These are phyloP conservation scores for Odontocerum albicorne DNA, from an alignment of 2,888 invertebrate genomes.

Conservation along the genomic window DNA sequence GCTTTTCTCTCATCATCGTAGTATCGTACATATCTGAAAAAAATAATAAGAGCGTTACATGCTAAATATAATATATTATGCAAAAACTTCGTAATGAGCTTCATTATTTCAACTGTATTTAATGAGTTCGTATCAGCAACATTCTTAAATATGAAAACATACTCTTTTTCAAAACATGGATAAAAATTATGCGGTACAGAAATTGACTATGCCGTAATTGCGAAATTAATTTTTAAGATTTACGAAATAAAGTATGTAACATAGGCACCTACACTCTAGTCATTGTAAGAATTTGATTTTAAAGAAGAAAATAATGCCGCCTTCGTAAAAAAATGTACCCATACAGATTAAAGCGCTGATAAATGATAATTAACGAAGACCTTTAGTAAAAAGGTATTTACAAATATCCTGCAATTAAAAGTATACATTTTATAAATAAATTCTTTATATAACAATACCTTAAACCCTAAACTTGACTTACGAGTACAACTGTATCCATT, in stretches of 20 bases:
- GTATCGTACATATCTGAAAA: conserved; percentile 34
- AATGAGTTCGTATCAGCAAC: conserved; percentile 14
- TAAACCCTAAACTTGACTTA: no score
- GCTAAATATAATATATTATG: neutral
- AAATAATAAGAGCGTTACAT: conserved; percentile 8
- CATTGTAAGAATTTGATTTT: no score
- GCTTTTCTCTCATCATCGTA: conserved; percentile 34
- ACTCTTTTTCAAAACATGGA: conserved; percentile 11
- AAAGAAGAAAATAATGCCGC: no score
- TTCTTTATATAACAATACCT: no score
- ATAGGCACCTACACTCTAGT: no score
- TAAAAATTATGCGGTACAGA: conserved; percentile 8
- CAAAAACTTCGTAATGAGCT: conserved; percentile 7
- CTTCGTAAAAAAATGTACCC: no score
- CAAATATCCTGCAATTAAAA: no score
- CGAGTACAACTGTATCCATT: no score
- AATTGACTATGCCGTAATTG: conserved; percentile 7
- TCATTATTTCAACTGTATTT: conserved; percentile 4
- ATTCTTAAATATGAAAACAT: conserved; percentile 14
- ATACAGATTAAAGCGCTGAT: no score
- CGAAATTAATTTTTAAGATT: conserved; percentile 9
- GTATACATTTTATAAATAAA: no score
- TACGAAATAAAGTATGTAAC: conserved; percentile 13
- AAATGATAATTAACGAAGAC: no score
- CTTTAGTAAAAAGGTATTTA: no score